Evolutionary conservation across 2,113 vertebrate genomes (phyloP), one percentile per base, ranked within the genome.

Genomic region (Pseudorectes ferrugineus): DNA sequence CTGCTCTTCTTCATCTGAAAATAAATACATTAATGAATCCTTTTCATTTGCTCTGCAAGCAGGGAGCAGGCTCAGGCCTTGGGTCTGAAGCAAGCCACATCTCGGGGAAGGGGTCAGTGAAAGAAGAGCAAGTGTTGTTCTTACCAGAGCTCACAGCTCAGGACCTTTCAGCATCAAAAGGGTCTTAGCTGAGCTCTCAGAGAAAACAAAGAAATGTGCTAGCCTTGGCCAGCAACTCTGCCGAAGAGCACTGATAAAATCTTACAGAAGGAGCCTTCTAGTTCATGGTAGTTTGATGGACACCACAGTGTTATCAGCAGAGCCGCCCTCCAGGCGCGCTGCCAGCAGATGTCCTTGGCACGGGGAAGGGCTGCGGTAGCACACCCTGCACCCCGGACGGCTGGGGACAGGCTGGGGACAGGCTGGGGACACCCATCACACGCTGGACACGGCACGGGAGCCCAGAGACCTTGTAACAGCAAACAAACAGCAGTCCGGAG

Each of bases 311-410:
- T 66, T 76, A 58, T 72, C 76, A n/a, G 79, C 57, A 57, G 45
- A 71, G 26, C 19, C 9, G 4, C 29, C 19, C 38, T 62, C 42
- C 43, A 68, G 77, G 17, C 29, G 0, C 0, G 0, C 36, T 85
- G 79, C 66, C 89, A 79, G 80, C 36, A 61, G 49, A 71, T 9
- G 21, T 14, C 17, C 26, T 36, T 6, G 29, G 3, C 1, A 1
- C 0, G 0, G 12, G 12, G 36, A 51, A 57, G 33, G 15, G 61
- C n/a, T 25, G 38, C 16, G 49, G 54, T 46, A 15, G 21, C 62
- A 54, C 61, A 72, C 3, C 35, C 42, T 29, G 66, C 62, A 35
- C 33, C 54, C 63, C 8, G 1, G 38, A n/a, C n/a, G 12, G 23
- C 46, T 28, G 25, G 25, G 24, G 48, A 49, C 49, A 16, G 14